These are phyloP conservation scores for Psittacara wagleri DNA, from an alignment of 2,113 vertebrate species.

Conservation along the genomic window DNA sequence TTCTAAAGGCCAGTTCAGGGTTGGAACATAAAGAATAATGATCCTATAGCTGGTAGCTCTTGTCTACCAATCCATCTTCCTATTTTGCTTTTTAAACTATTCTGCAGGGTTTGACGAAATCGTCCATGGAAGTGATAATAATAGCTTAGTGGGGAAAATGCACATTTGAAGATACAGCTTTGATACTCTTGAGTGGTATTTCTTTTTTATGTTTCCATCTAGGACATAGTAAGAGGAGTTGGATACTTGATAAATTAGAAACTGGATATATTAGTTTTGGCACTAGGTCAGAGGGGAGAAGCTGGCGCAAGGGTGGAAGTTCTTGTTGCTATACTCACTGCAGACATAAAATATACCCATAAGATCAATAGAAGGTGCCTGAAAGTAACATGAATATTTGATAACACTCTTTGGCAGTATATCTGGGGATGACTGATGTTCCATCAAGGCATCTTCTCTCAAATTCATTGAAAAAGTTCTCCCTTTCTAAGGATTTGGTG, in stretches of 20 bases:
- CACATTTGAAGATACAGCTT: not conserved
- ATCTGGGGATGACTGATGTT: not conserved
- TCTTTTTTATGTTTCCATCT: not conserved
- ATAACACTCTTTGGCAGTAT: not conserved
- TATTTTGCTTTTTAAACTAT: not conserved
- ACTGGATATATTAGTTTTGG: not conserved
- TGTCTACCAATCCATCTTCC: slow-evolving; percentile 63
- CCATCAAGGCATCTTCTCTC: not conserved
- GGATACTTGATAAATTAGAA: not conserved
- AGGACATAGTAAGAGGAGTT: not conserved
- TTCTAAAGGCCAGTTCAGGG: slow-evolving; percentile 65
- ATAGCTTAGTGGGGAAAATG: not conserved
- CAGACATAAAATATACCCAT: not conserved
- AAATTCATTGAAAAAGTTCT: not conserved
- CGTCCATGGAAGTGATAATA: not conserved
- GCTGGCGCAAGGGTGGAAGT: not conserved
- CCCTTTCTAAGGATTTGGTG: not conserved
- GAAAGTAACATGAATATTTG: not conserved
- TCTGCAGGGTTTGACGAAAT: not conserved
- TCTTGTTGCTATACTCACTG: not conserved
- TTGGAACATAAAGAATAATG: slow-evolving; percentile 64
- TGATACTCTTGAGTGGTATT: not conserved
- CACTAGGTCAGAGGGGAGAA: not conserved
- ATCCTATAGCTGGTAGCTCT: slow-evolving; percentile 29
- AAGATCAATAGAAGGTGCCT: not conserved